phyloP scores from a whole-genome alignment of 2,797 vertebrate species.

The Hemibagrus guttatus region DNA sequence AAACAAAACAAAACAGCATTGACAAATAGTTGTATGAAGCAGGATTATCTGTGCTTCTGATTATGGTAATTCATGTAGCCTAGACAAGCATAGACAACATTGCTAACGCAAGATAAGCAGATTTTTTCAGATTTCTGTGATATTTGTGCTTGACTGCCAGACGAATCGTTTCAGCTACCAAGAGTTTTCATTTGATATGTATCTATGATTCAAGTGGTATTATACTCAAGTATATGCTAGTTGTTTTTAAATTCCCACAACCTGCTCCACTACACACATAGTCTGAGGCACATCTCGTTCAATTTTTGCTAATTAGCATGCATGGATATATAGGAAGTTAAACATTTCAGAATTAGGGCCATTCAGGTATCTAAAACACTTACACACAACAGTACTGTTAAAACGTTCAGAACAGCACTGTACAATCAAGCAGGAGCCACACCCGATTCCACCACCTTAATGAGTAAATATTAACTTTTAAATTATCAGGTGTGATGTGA shows the following conservation, averaged over 20 bases:
- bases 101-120: too few species aligned
- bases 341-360: background rate
- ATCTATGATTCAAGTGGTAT: background rate
- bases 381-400: background rate
- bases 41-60: background rate
- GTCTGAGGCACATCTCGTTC: background rate
- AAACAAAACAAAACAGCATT: conserved; percentile 21
- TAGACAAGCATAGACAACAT: background rate
- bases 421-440: too few species aligned
- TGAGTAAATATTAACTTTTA: too few species aligned
- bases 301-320: background rate
- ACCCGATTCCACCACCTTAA: too few species aligned
- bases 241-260: background rate
- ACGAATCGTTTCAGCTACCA: background rate
- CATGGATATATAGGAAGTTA: background rate
- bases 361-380: background rate
- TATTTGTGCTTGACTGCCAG: background rate
- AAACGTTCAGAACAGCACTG: background rate
- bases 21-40: background rate
- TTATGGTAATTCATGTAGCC: background rate
- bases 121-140: background rate
- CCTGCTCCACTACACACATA: background rate
- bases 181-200: background rate
- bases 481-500: too few species aligned
- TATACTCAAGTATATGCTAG: background rate